Conservation (phyloP, 2,797 vertebrate species). For the Pseudochaenichthys georgianus region DNA sequence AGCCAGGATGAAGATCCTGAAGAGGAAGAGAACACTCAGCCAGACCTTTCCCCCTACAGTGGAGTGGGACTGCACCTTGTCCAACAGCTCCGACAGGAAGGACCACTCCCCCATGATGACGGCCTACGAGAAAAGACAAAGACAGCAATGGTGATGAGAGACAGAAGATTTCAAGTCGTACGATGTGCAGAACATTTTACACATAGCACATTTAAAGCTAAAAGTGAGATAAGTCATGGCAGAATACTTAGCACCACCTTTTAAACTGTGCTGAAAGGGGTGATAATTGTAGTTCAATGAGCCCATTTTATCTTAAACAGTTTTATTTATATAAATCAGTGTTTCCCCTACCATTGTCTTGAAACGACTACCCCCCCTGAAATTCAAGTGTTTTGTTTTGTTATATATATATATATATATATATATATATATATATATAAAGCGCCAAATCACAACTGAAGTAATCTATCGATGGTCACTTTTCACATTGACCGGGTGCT, state of each 20-base stretch:
- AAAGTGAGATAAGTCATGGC: background rate
- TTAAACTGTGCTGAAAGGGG: too few species aligned
- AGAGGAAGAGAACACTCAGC: slow-evolving; percentile 94
- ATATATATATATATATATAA: too few species aligned
- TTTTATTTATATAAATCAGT: too few species aligned
- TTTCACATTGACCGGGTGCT: too few species aligned
- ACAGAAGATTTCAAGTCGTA: background rate
- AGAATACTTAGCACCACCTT: background rate
- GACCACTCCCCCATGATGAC: slow-evolving; percentile 93
- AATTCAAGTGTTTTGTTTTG: too few species aligned
- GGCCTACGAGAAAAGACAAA: slow-evolving; percentile 16
- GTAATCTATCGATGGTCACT: too few species aligned
- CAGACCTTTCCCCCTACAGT: slow-evolving; percentile 93
- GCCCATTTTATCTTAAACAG: too few species aligned
- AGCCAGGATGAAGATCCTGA: slow-evolving; percentile 93
- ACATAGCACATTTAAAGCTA: background rate
- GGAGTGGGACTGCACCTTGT: slow-evolving; percentile 94
- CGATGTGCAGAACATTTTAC: background rate
- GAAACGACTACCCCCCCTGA: too few species aligned
- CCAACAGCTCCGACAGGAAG: slow-evolving; percentile 90
- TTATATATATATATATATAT: too few species aligned
- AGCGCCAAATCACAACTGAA: too few species aligned
- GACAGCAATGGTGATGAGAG: background rate
- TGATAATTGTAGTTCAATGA: too few species aligned
- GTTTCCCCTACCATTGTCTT: too few species aligned